These are phyloP conservation scores for Rhyacophila evoluta DNA, from an alignment of 2,888 invertebrate genomes.

Conservation along the genomic window DNA sequence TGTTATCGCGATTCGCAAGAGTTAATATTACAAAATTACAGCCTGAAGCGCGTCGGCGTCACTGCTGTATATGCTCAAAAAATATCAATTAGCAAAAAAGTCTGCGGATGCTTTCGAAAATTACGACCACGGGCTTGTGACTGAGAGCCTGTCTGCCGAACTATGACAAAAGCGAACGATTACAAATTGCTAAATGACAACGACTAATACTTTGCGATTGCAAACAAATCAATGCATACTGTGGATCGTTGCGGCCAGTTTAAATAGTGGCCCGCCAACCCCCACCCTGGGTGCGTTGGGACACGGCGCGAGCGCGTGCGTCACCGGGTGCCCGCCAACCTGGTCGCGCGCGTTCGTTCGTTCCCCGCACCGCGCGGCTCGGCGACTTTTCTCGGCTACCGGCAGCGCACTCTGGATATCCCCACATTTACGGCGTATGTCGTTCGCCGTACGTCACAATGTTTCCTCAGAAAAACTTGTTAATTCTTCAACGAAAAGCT, in stretches of 20 bases:
- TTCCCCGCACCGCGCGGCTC: constrained; percentile 56
- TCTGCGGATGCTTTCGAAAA: constrained; percentile 67
- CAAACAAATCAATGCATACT: constrained; percentile 79
- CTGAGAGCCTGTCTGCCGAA: constrained; percentile 68
- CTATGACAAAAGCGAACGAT: constrained; percentile 68
- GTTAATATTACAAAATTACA: constrained; percentile 63
- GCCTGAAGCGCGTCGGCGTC: constrained; percentile 65
- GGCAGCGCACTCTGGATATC: constrained; percentile 52
- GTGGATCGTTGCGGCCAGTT: constrained; percentile 74
- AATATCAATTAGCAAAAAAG: constrained; percentile 65
- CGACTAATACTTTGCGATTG: constrained; percentile 67
- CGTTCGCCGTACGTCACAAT: neutral
- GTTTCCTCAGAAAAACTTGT: neutral
- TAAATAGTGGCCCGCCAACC: constrained; percentile 73
- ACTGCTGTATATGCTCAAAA: constrained; percentile 60
- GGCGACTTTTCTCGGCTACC: constrained; percentile 57
- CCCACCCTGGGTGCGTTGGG: constrained; percentile 71
- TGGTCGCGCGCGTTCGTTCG: constrained; percentile 60
- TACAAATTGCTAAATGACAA: constrained; percentile 71
- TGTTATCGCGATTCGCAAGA: constrained; percentile 56
- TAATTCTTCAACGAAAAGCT: neutral
- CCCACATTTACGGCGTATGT: constrained; percentile 32
- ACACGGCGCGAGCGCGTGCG: constrained; percentile 70
- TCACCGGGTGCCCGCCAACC: constrained; percentile 60
- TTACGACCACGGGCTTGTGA: constrained; percentile 73